Conservation (phyloP, 2,113 vertebrate genomes). For the Ctenomys sociabilis region DNA sequence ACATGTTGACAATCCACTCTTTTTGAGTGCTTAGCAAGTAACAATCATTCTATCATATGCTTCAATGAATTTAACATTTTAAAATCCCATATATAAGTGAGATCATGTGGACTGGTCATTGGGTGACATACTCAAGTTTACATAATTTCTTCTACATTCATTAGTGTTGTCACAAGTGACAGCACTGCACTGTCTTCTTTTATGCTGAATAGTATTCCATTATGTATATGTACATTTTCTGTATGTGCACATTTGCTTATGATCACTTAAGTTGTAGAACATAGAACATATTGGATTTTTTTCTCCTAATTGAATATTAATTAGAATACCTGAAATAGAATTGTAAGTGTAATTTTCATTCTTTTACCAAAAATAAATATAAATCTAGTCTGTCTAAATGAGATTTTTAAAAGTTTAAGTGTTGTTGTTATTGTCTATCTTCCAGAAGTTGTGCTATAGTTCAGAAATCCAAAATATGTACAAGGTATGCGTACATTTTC, state of each 20-base stretch:
- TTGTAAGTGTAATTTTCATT: conserved; percentile 5
- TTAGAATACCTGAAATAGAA: neutral
- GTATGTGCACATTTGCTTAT: neutral
- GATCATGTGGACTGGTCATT: neutral
- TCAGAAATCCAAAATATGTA: neutral
- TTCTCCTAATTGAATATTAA: neutral
- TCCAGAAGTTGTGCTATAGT: neutral
- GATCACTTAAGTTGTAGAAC: neutral
- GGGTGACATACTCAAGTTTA: neutral
- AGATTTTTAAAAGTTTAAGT: neutral
- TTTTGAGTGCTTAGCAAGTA: neutral
- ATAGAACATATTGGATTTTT: neutral
- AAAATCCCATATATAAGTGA: neutral
- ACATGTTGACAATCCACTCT: no score
- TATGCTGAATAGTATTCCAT: neutral
- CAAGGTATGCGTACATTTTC: neutral
- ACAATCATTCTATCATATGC: neutral
- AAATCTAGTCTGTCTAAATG: neutral
- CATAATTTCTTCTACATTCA: neutral
- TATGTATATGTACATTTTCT: neutral
- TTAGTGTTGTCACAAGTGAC: neutral
- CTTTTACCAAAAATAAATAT: conserved; percentile 18
- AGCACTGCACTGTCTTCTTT: neutral
- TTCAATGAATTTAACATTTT: neutral
- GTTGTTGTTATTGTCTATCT: neutral